These are phyloP conservation scores for Nematostella vectensis DNA, from an alignment of 92 coral and sea anemone genomes.

Conservation along the genomic window DNA sequence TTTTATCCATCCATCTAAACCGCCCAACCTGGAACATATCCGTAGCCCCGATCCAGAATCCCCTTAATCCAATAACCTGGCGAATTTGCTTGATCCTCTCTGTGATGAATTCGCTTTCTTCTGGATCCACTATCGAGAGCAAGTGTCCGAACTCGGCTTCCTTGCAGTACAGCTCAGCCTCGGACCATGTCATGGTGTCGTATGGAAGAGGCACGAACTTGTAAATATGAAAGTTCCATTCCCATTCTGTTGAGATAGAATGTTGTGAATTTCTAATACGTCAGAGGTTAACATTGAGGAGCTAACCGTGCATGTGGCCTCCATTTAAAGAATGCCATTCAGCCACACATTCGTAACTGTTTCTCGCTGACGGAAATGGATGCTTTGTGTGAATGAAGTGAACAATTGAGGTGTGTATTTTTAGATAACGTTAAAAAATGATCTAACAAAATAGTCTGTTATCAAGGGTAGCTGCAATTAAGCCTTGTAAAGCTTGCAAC, in stretches of 20 bases:
- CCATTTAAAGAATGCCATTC: not conserved
- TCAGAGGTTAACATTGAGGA: too few relatives aligned
- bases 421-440: too few relatives aligned
- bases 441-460: too few relatives aligned
- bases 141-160: slow-evolving; percentile 58
- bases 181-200: slow-evolving; percentile 67
- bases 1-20: slow-evolving; percentile 52
- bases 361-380: too few relatives aligned
- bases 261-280: too few relatives aligned
- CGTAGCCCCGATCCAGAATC: slow-evolving; percentile 75
- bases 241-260: slow-evolving; percentile 43
- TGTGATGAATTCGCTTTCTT: slow-evolving; percentile 56
- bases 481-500: too few relatives aligned
- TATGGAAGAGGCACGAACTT: slow-evolving; percentile 56
- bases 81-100: slow-evolving; percentile 48
- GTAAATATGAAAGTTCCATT: slow-evolving; percentile 49
- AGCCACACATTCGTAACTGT: slow-evolving; percentile 2
- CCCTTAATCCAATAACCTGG: slow-evolving; percentile 39
- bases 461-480: too few relatives aligned
- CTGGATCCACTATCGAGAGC: slow-evolving; percentile 32
- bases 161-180: slow-evolving; percentile 70
- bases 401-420: too few relatives aligned
- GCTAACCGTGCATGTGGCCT: too few relatives aligned
- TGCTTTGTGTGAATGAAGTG: too few relatives aligned
- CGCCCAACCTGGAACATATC: slow-evolving; percentile 44